These are phyloP conservation scores for Periophthalmus modestus DNA, from an alignment of 2,113 vertebrate species.

Conservation along the genomic window DNA sequence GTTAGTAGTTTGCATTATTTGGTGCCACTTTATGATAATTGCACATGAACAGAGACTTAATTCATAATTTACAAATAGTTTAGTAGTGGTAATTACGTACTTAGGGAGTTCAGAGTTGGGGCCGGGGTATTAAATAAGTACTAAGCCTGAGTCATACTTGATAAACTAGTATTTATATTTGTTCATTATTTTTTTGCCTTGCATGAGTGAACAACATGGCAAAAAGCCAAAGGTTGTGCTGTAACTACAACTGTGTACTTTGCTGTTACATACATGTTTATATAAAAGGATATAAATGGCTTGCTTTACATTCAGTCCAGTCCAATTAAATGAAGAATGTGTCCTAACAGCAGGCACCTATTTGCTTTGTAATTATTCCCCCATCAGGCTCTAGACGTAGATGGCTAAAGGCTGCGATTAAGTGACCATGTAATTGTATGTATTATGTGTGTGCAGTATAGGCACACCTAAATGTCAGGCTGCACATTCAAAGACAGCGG, in stretches of 20 bases:
- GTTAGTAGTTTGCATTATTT: too few relatives aligned
- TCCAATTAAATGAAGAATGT: background rate
- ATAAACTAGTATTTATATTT: too few relatives aligned
- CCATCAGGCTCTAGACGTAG: background rate
- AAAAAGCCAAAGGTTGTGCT: background rate
- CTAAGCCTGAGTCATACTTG: too few relatives aligned
- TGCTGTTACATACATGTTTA: background rate
- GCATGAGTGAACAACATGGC: background rate
- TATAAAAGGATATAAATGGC: background rate
- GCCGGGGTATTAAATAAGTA: too few relatives aligned
- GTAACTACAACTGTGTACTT: background rate
- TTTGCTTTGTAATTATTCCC: slow-evolving; percentile 13
- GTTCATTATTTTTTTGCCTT: background rate
- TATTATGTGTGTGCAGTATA: slow-evolving; percentile 9
- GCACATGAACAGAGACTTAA: too few relatives aligned
- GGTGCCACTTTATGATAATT: too few relatives aligned
- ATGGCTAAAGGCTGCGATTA: slow-evolving; percentile 14
- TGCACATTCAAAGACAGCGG: slow-evolving; percentile 9
- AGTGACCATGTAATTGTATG: slow-evolving; percentile 28
- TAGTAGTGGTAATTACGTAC: too few relatives aligned
- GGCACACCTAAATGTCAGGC: slow-evolving; percentile 40
- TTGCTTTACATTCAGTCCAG: background rate
- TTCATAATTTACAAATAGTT: too few relatives aligned
- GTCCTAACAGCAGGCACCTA: background rate
- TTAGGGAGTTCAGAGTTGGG: too few relatives aligned